Conservation (phyloP, 2,797 vertebrate species). For the Hapalemur alaotrensis region DNA sequence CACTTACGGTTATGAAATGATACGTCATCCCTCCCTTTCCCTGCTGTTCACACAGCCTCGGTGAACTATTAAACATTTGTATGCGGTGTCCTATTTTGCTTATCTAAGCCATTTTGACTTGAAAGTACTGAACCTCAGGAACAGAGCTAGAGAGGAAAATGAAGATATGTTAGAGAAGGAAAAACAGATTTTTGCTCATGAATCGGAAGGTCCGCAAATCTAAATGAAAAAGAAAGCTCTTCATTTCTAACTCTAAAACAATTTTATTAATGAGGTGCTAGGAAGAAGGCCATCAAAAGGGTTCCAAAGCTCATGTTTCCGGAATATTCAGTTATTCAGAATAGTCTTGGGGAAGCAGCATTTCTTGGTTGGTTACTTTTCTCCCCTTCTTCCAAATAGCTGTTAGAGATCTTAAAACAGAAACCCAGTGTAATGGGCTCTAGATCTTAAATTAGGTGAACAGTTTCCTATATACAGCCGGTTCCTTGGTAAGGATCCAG, state of each 20-base stretch:
- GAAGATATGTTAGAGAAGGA: background rate
- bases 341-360: background rate
- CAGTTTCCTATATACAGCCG: background rate
- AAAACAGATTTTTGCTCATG: background rate
- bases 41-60: background rate
- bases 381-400: background rate
- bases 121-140: background rate
- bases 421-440: background rate
- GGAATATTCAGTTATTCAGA: background rate
- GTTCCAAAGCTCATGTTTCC: background rate
- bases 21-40: background rate
- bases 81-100: background rate
- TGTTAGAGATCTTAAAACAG: conserved; percentile 24
- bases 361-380: conserved; percentile 2
- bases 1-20: background rate
- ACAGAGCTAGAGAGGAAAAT: background rate
- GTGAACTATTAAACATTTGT: background rate
- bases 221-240: conserved; percentile 31
- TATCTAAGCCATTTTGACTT: background rate
- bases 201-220: background rate
- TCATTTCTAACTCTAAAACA: conserved; percentile 5
- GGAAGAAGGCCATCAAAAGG: background rate
- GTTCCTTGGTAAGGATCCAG: background rate
- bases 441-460: background rate
- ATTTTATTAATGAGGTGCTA: background rate